Evolutionary conservation across 1,140 invertebrate genomes (phyloP), one percentile per base, ranked within the genome.

Genomic region (Aphelenchoides avenae): DNA sequence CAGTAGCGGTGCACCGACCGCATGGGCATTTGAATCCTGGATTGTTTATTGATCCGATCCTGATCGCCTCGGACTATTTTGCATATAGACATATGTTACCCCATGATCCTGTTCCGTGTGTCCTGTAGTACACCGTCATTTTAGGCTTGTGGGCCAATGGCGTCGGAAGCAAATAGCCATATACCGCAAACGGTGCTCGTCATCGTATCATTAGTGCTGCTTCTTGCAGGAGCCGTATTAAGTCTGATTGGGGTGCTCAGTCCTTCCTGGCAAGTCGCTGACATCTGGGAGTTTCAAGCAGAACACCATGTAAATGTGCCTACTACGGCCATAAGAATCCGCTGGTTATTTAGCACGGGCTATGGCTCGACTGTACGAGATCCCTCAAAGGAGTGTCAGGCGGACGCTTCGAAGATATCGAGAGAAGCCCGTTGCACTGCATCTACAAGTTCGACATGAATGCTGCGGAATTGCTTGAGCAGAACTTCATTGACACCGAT

Each of bases 231-330:
- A 6, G 47, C 71, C 9, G 57, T 50, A 22, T 52, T 70, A 26
- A 61, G 49, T 48, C 46, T 67, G 15, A 52, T 47, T 18, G 68
- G 67, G 27, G 40, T 68, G 3, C 31, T 71, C 20, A 68, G 55
- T 40, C 68, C 68, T 6, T 58, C 58, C 24, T 70, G 68, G 68
- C 68, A 70, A 48, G 68, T 70, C 13, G 68, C 71, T 18, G 69
- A 70, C 41, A 63, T 70, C 20, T 37, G 66, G 20, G 66, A 68
- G 34, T 68, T 68, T 40, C 36, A 50, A 53, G 55, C 68, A 1
- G 61, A 63, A 41, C 68, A 70, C 52, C 67, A 70, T 53, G 66
- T 69, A 51, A 60, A 62, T 40, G 50, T 55, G 18, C 53, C 27
- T 49, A 18, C 24, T 9, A 42, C 43, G 41, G 37, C n/a, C 15